Evolutionary conservation across 92 coral and sea anemone genomes (phyloP).

Genomic region (Porites cylindrica): DNA sequence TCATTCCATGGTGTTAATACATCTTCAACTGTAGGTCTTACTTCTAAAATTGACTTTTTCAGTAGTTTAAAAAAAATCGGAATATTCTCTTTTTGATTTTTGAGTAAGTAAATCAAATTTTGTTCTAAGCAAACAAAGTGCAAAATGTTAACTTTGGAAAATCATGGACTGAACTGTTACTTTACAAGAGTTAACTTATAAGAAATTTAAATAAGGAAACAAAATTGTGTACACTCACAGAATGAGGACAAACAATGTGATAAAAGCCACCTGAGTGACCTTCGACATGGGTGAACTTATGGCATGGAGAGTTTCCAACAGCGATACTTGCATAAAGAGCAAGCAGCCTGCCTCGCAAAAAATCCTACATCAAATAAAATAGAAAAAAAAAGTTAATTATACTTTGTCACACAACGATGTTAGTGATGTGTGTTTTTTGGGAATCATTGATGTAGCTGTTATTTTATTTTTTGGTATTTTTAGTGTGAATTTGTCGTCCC

Average conservation of each 20-base stretch:
- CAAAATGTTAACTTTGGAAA: background rate
- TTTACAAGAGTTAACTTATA: background rate
- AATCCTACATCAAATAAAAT: background rate
- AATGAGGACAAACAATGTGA: constrained; percentile 11
- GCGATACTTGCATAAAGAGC: constrained; percentile 5
- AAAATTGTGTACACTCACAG: constrained; percentile 2
- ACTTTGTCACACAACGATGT: background rate
- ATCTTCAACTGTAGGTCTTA: background rate
- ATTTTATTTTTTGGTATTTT: too few species aligned
- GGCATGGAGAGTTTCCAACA: constrained; percentile 20
- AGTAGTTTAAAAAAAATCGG: too few species aligned
- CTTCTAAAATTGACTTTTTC: too few species aligned
- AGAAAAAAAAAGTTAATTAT: background rate
- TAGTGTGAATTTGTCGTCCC: too few species aligned
- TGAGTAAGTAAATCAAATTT: background rate
- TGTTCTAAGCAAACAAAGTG: background rate
- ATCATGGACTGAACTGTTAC: background rate
- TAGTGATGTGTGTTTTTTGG: background rate
- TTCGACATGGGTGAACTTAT: constrained; percentile 1
- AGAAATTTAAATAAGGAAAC: background rate
- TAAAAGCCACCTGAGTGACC: constrained; percentile 21
- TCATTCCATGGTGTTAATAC: background rate
- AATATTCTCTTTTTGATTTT: too few species aligned
- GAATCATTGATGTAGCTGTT: background rate
- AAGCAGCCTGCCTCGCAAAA: constrained; percentile 12